Percentiles rank a stretch among this genome's conserved stretches.
Conservation (phyloP, 2,888 invertebrate genomes). For the Didymodactylos carnosus region DNA sequence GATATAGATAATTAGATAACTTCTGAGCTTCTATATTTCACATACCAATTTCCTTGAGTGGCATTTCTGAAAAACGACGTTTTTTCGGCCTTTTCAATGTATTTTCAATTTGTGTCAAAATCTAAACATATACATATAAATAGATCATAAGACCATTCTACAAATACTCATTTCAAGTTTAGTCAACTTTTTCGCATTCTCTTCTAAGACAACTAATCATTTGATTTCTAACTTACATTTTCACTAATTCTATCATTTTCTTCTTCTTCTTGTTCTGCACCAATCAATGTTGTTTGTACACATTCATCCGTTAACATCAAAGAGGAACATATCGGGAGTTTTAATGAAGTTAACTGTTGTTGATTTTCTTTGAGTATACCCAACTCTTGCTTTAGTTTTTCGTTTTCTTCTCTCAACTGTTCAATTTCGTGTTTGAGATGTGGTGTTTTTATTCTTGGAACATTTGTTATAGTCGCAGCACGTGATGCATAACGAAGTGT, state of each 20-base stretch:
- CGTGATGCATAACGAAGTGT: not conserved
- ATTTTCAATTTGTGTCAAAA: not conserved
- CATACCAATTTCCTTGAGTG: not conserved
- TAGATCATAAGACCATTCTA: not conserved
- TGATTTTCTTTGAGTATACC: not conserved
- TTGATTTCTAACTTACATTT: no score
- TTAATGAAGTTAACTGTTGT: no score
- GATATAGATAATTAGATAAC: not conserved
- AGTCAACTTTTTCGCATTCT: not conserved
- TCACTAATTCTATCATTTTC: not conserved
- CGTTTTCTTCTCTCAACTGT: not conserved
- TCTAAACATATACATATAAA: not conserved
- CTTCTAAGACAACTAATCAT: not conserved
- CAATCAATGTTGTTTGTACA: not conserved
- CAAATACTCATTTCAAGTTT: not conserved
- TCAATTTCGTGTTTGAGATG: not conserved
- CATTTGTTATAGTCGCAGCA: not conserved
- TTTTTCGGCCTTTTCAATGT: not conserved
- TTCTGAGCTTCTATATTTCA: no score
- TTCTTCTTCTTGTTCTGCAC: not conserved
- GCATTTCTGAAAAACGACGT: not conserved
- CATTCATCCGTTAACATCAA: not conserved
- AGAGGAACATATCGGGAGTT: no score
- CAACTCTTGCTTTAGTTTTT: not conserved
- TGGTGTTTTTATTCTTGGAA: not conserved